These are phyloP conservation scores for Drosophila simulans DNA, from an alignment of 1,140 invertebrate species.

Conservation along the genomic window DNA sequence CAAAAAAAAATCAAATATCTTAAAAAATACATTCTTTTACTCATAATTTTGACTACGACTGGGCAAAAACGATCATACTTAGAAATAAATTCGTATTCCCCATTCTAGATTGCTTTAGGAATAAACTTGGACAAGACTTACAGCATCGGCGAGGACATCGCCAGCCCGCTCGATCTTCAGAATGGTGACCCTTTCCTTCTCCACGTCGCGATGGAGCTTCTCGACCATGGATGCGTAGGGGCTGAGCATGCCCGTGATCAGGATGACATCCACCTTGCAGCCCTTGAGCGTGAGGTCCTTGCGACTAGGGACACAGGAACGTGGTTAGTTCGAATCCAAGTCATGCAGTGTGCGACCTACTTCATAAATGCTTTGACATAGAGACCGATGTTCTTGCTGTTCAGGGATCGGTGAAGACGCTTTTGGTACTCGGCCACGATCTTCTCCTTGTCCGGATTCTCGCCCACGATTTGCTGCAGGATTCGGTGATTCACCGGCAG, in stretches of 20 bases:
- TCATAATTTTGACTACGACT: not conserved
- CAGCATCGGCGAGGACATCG: slow-evolving; percentile 92
- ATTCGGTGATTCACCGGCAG: slow-evolving; percentile 19
- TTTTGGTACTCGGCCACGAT: slow-evolving; percentile 92
- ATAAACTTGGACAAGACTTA: slow-evolving; percentile 80
- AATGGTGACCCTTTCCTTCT: slow-evolving; percentile 93
- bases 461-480: slow-evolving; percentile 83
- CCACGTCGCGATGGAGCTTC: slow-evolving; percentile 90
- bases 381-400: slow-evolving; percentile 92
- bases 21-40: too few species aligned
- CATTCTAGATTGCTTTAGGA: not conserved
- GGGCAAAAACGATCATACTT: not conserved
- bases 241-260: slow-evolving; percentile 92
- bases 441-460: slow-evolving; percentile 88
- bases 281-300: slow-evolving; percentile 89
- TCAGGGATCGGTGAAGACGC: slow-evolving; percentile 91
- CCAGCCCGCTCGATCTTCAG: slow-evolving; percentile 92
- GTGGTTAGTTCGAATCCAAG: not conserved
- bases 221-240: slow-evolving; percentile 92
- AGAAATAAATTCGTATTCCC: not conserved
- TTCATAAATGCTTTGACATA: slow-evolving; percentile 94
- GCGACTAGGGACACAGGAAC: slow-evolving; percentile 85
- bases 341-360: slow-evolving; percentile 83
- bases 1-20: too few species aligned
- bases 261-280: slow-evolving; percentile 90